Base-by-base conservation (phyloP, 2,113 vertebrate species). In the Trichomycterus rosablanca region DNA sequence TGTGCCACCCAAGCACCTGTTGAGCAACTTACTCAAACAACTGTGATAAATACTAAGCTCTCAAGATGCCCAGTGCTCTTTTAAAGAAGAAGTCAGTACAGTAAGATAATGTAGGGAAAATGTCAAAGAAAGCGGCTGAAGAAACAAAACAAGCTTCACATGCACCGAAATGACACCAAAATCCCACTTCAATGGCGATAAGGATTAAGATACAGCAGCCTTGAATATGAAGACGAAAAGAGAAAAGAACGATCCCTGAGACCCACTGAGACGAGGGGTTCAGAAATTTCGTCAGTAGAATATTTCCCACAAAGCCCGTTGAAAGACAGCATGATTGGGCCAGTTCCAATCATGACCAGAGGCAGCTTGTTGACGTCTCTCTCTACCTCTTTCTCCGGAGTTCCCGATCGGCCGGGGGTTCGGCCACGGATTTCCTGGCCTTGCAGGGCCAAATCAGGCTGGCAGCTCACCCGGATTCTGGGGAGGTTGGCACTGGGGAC, bases 401-500 rank as follows among this genome's bases (percentile, higher is more conserved):
- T n/a, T 30, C 43, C 28, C n/a, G 62, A 66, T 51, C 68, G 76
- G 44, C 45, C 51, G 18, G 84, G 78, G 68, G 76, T 87, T 55
- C 83, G 82, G 16, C 79, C 86, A 70, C 84, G 78, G 50, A 59
- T 51, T 44, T 79, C 67, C 49, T 56, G 34, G 9, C 5, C 10
- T 14, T 71, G 32, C 12, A 35, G 53, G 35, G 5, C 12, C 2
- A 34, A 28, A 0, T 78, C 70, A 0, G 80, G 83, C 3, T 73
- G 45, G 9, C 81, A 84, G 63, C 80, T 84, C 65, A 88, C 67
- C 1, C 77, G 79, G 73, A 87, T 78, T 3, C 49, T 59, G 9
- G 87, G 86, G 12, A 79, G 0, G 50, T 81, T 56, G 24, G 61
- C 7, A 3, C 15, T 40, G 7, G 12, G 15, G 14, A 18, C 54